These are phyloP conservation scores for Sarcophaga variegata DNA, from an alignment of 2,888 invertebrate species.

Conservation along the genomic window DNA sequence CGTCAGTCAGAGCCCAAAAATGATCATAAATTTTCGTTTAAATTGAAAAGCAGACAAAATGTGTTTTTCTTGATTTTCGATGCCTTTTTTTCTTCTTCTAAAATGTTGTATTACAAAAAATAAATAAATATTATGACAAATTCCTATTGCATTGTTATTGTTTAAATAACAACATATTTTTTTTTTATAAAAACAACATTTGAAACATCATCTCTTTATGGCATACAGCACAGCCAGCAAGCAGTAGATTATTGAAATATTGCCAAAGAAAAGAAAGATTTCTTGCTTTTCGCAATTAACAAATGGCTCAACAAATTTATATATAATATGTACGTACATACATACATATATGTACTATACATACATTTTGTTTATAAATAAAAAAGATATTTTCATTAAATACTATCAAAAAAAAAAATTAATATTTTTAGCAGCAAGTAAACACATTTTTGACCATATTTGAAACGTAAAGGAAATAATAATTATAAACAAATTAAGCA, in stretches of 20 bases:
- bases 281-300: constrained; percentile 3
- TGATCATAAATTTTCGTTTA: too few relatives aligned
- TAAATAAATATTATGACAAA: constrained; percentile 4
- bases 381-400: background rate
- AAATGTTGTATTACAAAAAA: background rate
- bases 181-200: background rate
- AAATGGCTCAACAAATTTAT: background rate
- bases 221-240: background rate
- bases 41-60: too few relatives aligned
- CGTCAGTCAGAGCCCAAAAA: too few relatives aligned
- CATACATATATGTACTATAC: too few relatives aligned
- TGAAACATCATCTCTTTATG: background rate
- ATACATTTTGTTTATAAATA: background rate
- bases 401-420: too few relatives aligned
- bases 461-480: too few relatives aligned
- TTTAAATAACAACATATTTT: background rate
- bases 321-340: background rate
- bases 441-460: too few relatives aligned
- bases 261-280: constrained; percentile 34
- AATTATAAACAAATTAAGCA: too few relatives aligned
- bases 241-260: constrained; percentile 23
- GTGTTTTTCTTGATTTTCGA: too few relatives aligned
- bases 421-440: too few relatives aligned
- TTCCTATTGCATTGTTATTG: background rate
- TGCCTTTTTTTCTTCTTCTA: too few relatives aligned